Evolutionary conservation across 2,888 invertebrate species (phyloP).

Genomic region (Erebia aethiops): DNA sequence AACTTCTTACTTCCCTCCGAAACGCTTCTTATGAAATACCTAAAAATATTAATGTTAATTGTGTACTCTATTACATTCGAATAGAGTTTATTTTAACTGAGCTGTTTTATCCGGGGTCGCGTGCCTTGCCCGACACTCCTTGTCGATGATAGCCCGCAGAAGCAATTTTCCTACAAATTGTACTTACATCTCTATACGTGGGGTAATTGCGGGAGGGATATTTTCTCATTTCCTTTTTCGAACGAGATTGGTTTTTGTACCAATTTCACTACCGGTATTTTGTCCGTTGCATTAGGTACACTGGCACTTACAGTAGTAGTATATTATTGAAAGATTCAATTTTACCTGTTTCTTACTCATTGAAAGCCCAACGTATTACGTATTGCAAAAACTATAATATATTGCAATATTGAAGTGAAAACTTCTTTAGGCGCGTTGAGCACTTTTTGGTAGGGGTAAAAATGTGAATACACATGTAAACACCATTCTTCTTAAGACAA

Average conservation of each 20-base stretch:
- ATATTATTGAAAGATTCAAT: not conserved
- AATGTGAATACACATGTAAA: no score
- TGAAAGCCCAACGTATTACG: not conserved
- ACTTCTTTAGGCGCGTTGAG: no score
- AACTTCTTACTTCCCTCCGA: conserved; percentile 80
- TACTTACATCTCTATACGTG: conserved; percentile 49
- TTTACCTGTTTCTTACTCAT: not conserved
- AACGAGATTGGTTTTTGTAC: conserved; percentile 53
- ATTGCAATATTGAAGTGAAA: no score
- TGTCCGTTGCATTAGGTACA: conserved; percentile 8
- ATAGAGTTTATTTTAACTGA: not conserved
- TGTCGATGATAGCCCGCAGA: conserved; percentile 66
- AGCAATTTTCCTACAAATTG: conserved; percentile 74
- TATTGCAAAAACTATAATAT: no score
- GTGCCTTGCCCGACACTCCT: conserved; percentile 62
- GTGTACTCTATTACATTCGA: not conserved
- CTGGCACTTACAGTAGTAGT: no score
- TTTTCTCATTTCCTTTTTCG: conserved; percentile 60
- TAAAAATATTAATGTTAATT: not conserved
- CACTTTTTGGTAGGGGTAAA: no score
- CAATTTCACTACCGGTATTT: conserved; percentile 36
- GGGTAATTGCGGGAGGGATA: conserved; percentile 59
- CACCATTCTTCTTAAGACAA: no score
- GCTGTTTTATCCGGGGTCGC: conserved; percentile 48
- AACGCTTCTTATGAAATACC: conserved; percentile 47